Evolutionary conservation across 2,113 vertebrate genomes (phyloP).

Genomic region (Spheniscus mendiculus): DNA sequence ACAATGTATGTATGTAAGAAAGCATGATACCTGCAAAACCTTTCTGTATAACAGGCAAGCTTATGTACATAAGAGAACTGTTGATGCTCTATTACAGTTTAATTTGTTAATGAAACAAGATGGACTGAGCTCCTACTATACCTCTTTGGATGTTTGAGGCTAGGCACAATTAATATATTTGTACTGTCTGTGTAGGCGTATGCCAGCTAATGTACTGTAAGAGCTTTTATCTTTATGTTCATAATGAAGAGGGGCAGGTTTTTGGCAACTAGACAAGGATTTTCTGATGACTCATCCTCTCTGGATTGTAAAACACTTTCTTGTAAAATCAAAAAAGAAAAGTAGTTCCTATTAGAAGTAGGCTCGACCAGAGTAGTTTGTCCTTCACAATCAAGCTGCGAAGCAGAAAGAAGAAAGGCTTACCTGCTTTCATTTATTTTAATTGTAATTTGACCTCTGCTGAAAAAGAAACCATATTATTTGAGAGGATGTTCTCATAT

Average conservation of each 20-base stretch:
- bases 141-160: constrained; percentile 75
- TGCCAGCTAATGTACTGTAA: constrained; percentile 77
- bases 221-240: constrained; percentile 82
- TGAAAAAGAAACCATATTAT: neutral
- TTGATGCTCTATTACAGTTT: constrained; percentile 69
- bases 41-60: neutral
- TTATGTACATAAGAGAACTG: constrained; percentile 42
- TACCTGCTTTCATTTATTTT: neutral
- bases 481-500: neutral
- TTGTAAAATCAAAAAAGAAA: constrained; percentile 70
- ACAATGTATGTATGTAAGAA: neutral
- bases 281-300: constrained; percentile 75
- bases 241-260: constrained; percentile 78
- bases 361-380: constrained; percentile 39
- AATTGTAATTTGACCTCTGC: neutral
- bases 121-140: constrained; percentile 67
- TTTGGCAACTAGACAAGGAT: constrained; percentile 75
- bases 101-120: constrained; percentile 83
- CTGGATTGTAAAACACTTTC: constrained; percentile 69
- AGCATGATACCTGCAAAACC: neutral
- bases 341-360: constrained; percentile 47
- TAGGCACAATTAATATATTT: constrained; percentile 84
- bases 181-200: constrained; percentile 76
- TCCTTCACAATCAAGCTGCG: neutral
- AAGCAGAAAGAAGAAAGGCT: neutral